Percentiles rank a stretch among this genome's conserved stretches.
Conservation (phyloP, 2,797 vertebrate genomes). For the Anguilla pacifica region DNA sequence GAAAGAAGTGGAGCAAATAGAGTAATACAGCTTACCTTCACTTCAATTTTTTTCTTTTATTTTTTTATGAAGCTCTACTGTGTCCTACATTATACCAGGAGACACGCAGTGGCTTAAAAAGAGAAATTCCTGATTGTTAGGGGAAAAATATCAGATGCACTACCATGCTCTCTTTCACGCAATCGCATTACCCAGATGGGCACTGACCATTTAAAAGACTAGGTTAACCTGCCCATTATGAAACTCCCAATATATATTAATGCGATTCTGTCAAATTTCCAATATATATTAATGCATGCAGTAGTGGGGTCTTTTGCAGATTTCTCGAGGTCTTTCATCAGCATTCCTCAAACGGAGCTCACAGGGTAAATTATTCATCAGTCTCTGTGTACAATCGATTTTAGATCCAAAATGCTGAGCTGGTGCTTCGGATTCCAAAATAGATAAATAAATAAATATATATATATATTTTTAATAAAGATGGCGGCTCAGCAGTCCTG, state of each 20-base stretch:
- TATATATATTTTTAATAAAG: not conserved
- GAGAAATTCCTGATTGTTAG: not conserved
- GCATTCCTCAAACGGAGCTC: conserved; percentile 61
- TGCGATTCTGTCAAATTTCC: conserved; percentile 62
- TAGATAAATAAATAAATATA: conserved; percentile 11
- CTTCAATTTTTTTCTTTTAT: not conserved
- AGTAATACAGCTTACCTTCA: not conserved
- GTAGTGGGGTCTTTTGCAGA: conserved; percentile 56
- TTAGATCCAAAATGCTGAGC: conserved; percentile 50
- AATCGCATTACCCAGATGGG: conserved; percentile 48
- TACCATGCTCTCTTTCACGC: not conserved
- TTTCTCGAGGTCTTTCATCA: conserved; percentile 60
- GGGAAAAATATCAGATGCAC: not conserved
- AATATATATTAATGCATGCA: conserved; percentile 76
- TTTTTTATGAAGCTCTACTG: not conserved
- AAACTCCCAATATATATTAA: conserved; percentile 74
- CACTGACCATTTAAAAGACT: conserved; percentile 56
- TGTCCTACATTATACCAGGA: not conserved
- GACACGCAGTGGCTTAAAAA: not conserved
- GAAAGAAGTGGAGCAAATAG: not conserved
- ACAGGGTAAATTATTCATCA: conserved; percentile 67
- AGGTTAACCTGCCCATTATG: conserved; percentile 57
- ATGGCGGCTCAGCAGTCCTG: not conserved
- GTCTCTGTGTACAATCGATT: conserved; percentile 57
- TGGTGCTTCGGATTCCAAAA: conserved; percentile 21